Evolutionary conservation across 2,797 vertebrate genomes (phyloP), one percentile per base, ranked within the genome.

Genomic region (Okamejei kenojei): DNA sequence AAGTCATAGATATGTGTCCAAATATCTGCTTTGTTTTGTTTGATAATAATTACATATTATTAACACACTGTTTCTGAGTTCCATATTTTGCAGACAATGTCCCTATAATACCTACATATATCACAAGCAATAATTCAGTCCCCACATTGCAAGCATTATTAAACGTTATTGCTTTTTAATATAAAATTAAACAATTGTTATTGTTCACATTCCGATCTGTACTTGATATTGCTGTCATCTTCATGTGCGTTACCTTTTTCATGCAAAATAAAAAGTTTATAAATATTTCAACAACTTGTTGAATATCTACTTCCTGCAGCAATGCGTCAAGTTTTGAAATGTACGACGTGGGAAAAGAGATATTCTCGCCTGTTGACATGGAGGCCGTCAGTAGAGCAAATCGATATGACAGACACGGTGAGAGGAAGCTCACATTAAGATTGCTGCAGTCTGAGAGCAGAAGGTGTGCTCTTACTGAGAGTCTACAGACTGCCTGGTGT

Each of bases 401-500:
- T 68, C 84, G 61, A 21, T 68, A 35, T 68, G 84, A 32, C 32
- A 65, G n/a, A 21, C 63, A 35, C 0, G 35, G n/a, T 65, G 17
- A 23, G 84, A 68, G 63, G n/a, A 68, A 88, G 0, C n/a, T 88
- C 13, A 32, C 65, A 17, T 88, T 88, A 65, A 88, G 1, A 32
- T 68, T 88, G 35, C 35, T 88, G 7, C 17, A 68, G n/a, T 88
- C 84, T 88, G 84, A 88, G 65, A 88, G 17, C 61, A 88, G 84
- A 68, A 88, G 84, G 68, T 88, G 84, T 35, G n/a, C 84, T 7
- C 84, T 88, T 21, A 68, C 63, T 4, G 63, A 88, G 29, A 54
- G 84, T 68, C 84, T 88, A 32, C 32, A 88, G 35, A 88, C 61
- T 35, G 84, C 84, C 65, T 88, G 84, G 61, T 88, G n/a, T 88